phyloP scores from a whole-genome alignment of 2,113 vertebrate species.

The Oryzias melastigma region DNA sequence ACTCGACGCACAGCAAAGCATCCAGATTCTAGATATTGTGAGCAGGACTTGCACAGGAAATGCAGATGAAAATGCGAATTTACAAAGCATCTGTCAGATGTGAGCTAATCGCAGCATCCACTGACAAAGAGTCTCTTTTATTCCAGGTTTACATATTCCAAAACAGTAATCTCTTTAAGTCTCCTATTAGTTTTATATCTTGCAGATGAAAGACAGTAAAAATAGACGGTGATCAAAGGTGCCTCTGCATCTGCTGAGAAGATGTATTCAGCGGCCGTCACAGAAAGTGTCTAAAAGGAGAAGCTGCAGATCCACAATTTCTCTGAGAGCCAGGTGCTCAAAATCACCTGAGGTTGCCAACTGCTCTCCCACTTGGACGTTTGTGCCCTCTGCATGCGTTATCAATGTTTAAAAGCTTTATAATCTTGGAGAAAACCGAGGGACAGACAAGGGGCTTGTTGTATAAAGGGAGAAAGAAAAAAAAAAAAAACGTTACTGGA shows the following conservation, averaged over 20 bases:
- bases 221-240: constrained; percentile 76
- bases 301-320: constrained; percentile 18
- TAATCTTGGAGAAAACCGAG: constrained; percentile 30
- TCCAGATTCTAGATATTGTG: constrained; percentile 50
- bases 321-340: constrained; percentile 62
- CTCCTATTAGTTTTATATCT: constrained; percentile 57
- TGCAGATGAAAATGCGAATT: constrained; percentile 49
- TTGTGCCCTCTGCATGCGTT: constrained; percentile 48
- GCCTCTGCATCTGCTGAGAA: constrained; percentile 63
- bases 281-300: constrained; percentile 57
- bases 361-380: constrained; percentile 35
- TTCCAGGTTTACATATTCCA: constrained; percentile 25
- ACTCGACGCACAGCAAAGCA: constrained; percentile 47
- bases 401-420: constrained; percentile 70
- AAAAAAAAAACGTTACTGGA: constrained; percentile 24
- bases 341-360: constrained; percentile 62
- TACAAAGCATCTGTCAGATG: constrained; percentile 41
- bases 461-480: constrained; percentile 40
- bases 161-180: constrained; percentile 38
- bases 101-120: constrained; percentile 18
- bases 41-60: constrained; percentile 25
- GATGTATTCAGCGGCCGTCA: constrained; percentile 63
- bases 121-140: constrained; percentile 9
- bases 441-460: constrained; percentile 21
- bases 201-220: constrained; percentile 69